phyloP scores from a whole-genome alignment of 2,797 vertebrate genomes.

The Emydoidea blandingii region DNA sequence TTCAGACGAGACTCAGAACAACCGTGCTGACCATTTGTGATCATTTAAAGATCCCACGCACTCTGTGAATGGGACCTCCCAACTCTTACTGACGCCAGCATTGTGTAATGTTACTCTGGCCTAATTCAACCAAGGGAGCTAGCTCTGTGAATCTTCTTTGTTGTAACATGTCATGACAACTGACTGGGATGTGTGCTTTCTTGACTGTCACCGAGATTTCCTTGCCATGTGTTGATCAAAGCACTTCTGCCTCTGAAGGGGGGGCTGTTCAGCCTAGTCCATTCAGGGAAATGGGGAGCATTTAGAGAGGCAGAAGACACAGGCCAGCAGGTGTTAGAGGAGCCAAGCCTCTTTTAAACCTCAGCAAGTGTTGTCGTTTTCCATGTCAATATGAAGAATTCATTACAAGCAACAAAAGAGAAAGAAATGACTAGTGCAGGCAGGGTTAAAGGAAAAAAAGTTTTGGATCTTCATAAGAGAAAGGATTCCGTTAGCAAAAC shows the following conservation, averaged over 20 bases:
- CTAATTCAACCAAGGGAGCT: not conserved
- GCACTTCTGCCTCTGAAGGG: not conserved
- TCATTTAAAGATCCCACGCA: not conserved
- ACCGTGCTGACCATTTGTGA: not conserved
- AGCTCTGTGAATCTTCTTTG: not conserved
- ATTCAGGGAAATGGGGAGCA: not conserved
- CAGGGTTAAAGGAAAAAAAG: not conserved
- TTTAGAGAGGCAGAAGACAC: not conserved
- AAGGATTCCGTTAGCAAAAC: not conserved
- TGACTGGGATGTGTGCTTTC: slow-evolving; percentile 8
- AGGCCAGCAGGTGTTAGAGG: not conserved
- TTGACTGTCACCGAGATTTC: not conserved
- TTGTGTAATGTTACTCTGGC: not conserved
- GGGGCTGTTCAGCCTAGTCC: slow-evolving; percentile 3
- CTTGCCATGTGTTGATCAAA: not conserved
- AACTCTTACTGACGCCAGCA: accelerated
- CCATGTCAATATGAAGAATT: not conserved
- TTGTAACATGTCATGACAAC: not conserved
- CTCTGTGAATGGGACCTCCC: not conserved
- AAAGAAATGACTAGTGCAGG: not conserved
- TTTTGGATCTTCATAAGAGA: not conserved
- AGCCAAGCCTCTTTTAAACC: not conserved
- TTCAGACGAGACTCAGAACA: not conserved
- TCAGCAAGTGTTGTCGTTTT: not conserved
- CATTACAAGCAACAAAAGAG: not conserved